Base-by-base conservation (phyloP, 2,113 vertebrate species). In the Buteo buteo region DNA sequence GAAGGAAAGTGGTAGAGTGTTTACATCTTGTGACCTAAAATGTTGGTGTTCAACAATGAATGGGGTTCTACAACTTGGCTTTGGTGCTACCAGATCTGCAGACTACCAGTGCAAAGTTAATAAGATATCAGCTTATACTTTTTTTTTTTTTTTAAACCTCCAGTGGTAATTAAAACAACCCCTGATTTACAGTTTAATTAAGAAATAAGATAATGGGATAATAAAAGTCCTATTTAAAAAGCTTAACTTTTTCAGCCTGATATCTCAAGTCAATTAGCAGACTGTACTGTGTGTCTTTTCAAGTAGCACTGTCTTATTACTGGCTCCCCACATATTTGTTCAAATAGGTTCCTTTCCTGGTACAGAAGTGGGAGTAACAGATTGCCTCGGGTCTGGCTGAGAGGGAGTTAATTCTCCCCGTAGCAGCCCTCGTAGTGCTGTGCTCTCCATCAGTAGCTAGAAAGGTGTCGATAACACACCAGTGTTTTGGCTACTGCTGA, bases 161-260 rank as follows among this genome's bases (percentile, higher is more conserved):
- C 58, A n/a, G 9, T 54, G 47, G 70, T 94, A 95, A 93, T 74
- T 96, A 90, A 96, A 95, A 86, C 55, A 90, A 64, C 16, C 19
- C n/a, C 32, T 57, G 58, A 82, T 92, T 94, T 80, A 84, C 29
- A 86, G 57, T 92, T 86, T 94, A 92, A 96, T 94, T 90, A 94
- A 92, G 72, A 94, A 94, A 61, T 49, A 65, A 93, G 82, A 79
- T 58, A 93, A 81, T 62, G 28, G 54, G 49, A 91, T 73, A 96
- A 69, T 66, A 94, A 66, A 95, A 87, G 32, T 84, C 70, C 58
- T 93, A 44, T 81, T 95, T 96, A 59, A 93, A 95, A 94, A 85
- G 72, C 38, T 85, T 73, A 91, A 72, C 29, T 49, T 94, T 88
- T 83, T 58, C 82, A 73, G 59, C 47, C 50, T 79, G 77, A 29